phyloP scores from a whole-genome alignment of 2,113 vertebrate genomes.

The Phasianus colchicus region DNA sequence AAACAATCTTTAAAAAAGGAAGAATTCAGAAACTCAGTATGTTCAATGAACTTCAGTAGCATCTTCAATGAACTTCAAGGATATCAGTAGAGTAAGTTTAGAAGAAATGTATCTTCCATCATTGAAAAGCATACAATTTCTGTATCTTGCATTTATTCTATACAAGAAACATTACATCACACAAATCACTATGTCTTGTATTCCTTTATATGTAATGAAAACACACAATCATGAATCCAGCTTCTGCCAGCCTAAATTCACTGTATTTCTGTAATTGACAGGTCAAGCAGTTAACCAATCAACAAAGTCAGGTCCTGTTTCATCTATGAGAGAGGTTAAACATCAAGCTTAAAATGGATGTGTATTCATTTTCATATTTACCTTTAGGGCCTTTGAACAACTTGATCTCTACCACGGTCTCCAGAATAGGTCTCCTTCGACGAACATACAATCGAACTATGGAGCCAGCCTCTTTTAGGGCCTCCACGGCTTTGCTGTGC shows the following conservation, averaged over 20 bases:
- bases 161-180: background rate
- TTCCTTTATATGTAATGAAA: background rate
- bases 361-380: slow-evolving; percentile 43
- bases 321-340: background rate
- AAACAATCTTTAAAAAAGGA: background rate
- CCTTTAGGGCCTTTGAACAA: slow-evolving; percentile 98
- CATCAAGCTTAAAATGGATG: background rate
- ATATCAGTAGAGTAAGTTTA: background rate
- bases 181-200: background rate
- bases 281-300: background rate
- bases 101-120: background rate
- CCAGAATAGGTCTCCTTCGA: slow-evolving; percentile 92
- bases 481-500: slow-evolving; percentile 95
- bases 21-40: background rate
- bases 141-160: background rate
- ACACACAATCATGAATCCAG: background rate
- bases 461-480: slow-evolving; percentile 93
- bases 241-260: background rate
- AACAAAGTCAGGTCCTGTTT: background rate
- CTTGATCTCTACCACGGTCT: slow-evolving; percentile 95
- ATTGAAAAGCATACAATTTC: background rate
- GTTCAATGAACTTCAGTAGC: background rate
- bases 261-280: background rate
- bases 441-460: slow-evolving; percentile 93
- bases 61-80: background rate